phyloP scores from a whole-genome alignment of 2,113 vertebrate genomes.

The Tor tambroides region DNA sequence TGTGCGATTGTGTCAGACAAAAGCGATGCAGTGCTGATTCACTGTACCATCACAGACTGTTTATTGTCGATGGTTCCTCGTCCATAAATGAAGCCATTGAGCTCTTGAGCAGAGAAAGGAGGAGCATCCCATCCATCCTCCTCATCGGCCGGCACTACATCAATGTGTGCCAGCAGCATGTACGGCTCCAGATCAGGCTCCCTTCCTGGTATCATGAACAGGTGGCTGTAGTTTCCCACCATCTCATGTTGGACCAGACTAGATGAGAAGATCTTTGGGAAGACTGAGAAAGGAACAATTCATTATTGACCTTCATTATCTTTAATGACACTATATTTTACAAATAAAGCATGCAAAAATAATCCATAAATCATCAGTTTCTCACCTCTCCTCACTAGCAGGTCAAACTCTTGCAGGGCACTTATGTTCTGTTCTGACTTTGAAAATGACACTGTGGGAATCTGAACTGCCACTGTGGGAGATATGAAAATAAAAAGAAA shows the following conservation, averaged over 20 bases:
- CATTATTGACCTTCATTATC: not conserved
- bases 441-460: slow-evolving; percentile 86
- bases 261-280: slow-evolving; percentile 88
- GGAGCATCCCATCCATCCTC: slow-evolving; percentile 86
- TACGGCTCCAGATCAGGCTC: slow-evolving; percentile 81
- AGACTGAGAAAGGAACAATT: slow-evolving; percentile 72
- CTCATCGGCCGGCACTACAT: slow-evolving; percentile 89
- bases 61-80: slow-evolving; percentile 94
- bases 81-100: slow-evolving; percentile 90
- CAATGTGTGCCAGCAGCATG: slow-evolving; percentile 90
- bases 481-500: not conserved
- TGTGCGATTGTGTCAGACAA: too few species aligned
- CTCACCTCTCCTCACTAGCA: slow-evolving; percentile 82
- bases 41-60: slow-evolving; percentile 82
- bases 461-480: slow-evolving; percentile 82
- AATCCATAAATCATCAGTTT: not conserved
- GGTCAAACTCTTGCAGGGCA: slow-evolving; percentile 83
- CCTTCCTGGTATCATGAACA: slow-evolving; percentile 83
- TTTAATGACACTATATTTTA: not conserved
- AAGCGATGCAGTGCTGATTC: not conserved
- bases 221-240: slow-evolving; percentile 87
- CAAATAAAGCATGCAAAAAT: not conserved
- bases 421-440: slow-evolving; percentile 76
- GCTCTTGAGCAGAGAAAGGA: slow-evolving; percentile 89
- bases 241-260: slow-evolving; percentile 85